A percentile compares a stretch with the other conserved stretches of the same genome.
These are phyloP conservation scores for Ceyx melanurus DNA, from an alignment of 2,113 vertebrate genomes.

Conservation along the genomic window DNA sequence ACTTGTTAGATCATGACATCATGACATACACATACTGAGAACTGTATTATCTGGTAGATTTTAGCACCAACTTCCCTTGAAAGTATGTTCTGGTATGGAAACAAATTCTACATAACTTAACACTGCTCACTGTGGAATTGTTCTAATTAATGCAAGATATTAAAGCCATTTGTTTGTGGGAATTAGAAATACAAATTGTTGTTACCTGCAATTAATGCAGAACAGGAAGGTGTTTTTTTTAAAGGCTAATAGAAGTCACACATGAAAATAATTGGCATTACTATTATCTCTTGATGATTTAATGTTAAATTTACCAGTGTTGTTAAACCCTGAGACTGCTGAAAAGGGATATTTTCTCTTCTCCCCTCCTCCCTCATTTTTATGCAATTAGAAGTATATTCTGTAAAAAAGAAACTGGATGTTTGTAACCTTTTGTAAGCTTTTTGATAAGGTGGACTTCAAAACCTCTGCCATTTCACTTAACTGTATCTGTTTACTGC, in stretches of 20 bases:
- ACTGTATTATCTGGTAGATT: background rate
- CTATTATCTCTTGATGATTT: background rate
- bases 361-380: fast-evolving
- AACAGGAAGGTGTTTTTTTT: background rate
- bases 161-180: background rate
- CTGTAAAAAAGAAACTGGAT: background rate
- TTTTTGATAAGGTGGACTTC: background rate
- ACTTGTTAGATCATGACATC: background rate
- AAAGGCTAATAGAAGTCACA: background rate
- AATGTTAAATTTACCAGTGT: background rate
- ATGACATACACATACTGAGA: background rate
- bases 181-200: background rate
- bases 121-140: background rate
- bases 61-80: background rate
- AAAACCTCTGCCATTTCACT: background rate
- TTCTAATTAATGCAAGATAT: background rate
- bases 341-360: background rate
- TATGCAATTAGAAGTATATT: background rate
- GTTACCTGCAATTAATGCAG: background rate
- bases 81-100: background rate
- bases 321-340: background rate
- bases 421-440: background rate
- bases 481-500: background rate
- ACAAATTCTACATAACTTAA: background rate
- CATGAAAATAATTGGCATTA: background rate